Conservation (phyloP, 2,113 vertebrate species). For the Archilochus colubris region DNA sequence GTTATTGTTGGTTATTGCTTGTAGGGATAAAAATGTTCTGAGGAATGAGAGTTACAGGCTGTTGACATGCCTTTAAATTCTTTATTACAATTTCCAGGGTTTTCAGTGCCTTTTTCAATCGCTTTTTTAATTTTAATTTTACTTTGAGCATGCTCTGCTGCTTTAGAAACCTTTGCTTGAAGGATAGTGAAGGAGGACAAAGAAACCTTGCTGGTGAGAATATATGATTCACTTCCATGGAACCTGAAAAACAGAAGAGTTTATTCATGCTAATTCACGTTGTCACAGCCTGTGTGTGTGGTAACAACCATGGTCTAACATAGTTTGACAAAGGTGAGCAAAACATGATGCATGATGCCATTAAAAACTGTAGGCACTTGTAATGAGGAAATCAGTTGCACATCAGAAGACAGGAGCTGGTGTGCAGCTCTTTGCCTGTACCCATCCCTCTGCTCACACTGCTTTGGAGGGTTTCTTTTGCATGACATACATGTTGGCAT, state of each 20-base stretch:
- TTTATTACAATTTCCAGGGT: neutral
- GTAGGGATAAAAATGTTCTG: constrained; percentile 3
- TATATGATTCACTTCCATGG: neutral
- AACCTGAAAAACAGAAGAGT: neutral
- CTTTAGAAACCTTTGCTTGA: neutral
- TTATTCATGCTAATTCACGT: neutral
- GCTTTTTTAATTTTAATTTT: no score
- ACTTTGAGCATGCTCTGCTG: neutral
- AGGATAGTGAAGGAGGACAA: neutral
- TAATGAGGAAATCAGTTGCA: neutral
- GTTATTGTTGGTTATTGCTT: neutral
- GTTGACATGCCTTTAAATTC: constrained; percentile 22
- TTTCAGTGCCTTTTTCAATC: neutral
- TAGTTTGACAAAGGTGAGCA: neutral
- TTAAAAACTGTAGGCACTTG: neutral
- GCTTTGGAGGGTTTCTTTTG: neutral
- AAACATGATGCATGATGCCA: neutral
- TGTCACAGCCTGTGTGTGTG: neutral
- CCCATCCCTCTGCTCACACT: neutral
- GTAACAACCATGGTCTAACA: neutral
- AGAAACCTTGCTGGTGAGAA: neutral
- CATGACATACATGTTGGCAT: neutral
- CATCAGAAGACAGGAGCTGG: neutral
- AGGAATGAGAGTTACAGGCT: neutral
- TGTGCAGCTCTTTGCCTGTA: neutral